Conservation (phyloP, 2,888 invertebrate genomes). For the Pimpla rufipes region DNA sequence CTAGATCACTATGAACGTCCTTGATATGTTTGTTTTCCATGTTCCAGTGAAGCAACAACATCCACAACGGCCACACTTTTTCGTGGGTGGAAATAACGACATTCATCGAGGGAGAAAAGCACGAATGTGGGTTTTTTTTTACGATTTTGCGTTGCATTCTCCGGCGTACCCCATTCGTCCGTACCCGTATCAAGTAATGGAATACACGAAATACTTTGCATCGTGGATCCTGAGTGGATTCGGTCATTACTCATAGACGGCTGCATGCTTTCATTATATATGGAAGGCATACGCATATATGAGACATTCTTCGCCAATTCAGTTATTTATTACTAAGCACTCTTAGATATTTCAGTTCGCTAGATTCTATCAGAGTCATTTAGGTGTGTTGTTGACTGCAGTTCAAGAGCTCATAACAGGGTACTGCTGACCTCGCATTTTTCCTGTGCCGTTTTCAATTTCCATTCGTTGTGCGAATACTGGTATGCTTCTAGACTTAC, state of each 20-base stretch:
- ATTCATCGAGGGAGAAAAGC: not conserved
- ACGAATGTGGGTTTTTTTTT: not conserved
- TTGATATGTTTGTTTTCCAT: not conserved
- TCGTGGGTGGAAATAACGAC: not conserved
- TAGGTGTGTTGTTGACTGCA: too few species aligned
- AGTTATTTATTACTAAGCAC: too few species aligned
- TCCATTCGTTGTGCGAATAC: too few species aligned
- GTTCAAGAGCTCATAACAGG: too few species aligned
- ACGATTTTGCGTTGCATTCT: not conserved
- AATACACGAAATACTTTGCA: not conserved
- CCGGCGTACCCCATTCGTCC: not conserved
- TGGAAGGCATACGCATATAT: not conserved
- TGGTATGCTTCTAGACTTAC: too few species aligned
- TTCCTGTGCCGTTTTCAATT: too few species aligned
- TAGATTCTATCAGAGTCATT: too few species aligned
- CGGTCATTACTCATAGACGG: not conserved
- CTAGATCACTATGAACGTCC: not conserved
- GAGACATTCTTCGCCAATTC: too few species aligned
- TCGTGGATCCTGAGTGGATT: not conserved
- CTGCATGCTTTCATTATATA: not conserved
- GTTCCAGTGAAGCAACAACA: not conserved
- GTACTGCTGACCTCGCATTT: too few species aligned
- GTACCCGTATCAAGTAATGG: not conserved
- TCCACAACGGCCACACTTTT: not conserved
- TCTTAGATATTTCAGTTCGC: too few species aligned